Conservation (phyloP, 2,113 vertebrate species). For the Stercorarius parasiticus region DNA sequence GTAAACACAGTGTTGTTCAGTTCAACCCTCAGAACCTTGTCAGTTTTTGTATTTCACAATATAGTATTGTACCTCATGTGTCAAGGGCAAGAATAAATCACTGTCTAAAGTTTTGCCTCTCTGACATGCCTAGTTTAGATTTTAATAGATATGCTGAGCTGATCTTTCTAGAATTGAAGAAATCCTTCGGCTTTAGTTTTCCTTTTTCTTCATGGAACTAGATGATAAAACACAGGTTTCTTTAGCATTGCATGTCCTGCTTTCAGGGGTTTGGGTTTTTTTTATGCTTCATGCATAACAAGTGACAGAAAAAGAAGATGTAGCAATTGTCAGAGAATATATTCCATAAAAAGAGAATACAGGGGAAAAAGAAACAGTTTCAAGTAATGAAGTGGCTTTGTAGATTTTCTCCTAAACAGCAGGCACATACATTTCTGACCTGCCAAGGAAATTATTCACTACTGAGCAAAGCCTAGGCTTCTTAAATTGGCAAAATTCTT, state of each 20-base stretch:
- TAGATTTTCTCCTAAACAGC: background rate
- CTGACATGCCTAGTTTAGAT: background rate
- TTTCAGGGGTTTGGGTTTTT: background rate
- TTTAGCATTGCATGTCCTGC: background rate
- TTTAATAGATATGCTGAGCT: background rate
- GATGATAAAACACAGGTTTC: background rate
- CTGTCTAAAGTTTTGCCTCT: background rate
- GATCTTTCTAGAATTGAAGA: background rate
- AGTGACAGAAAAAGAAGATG: background rate
- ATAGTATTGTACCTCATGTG: background rate
- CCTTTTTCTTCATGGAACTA: background rate
- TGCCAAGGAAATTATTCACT: background rate
- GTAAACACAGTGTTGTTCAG: background rate
- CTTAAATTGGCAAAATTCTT: background rate
- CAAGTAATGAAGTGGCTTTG: background rate
- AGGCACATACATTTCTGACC: background rate
- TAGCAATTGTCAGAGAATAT: background rate
- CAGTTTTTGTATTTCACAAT: background rate
- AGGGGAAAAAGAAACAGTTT: background rate
- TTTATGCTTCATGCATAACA: background rate
- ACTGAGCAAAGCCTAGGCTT: background rate
- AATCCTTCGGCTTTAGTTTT: background rate
- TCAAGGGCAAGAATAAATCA: slow-evolving; percentile 21
- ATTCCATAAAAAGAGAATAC: background rate
- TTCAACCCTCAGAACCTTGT: background rate